Base-by-base conservation (phyloP, 2,113 vertebrate genomes). In the Taxidea taxus region DNA sequence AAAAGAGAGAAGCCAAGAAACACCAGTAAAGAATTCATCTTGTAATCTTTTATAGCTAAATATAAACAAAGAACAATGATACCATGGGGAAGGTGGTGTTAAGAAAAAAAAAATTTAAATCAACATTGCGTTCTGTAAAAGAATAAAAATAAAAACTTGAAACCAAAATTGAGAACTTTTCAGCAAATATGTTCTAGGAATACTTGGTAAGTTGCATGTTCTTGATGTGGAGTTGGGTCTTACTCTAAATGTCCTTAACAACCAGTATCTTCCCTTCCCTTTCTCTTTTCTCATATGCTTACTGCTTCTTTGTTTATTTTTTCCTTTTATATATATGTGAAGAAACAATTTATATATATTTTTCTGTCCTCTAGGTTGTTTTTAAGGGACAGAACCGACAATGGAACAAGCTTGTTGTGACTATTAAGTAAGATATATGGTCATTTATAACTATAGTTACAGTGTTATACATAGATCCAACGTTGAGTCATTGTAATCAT, bases 401-500 rank as follows among this genome's bases (percentile, higher is more conserved):
- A 91, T 87, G 58, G 89, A 94, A 94, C 34, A 89, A 87, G 49
- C 34, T 94, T 88, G n/a, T 91, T 97, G 51, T 42, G 89, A 94
- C 31, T 96, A 47, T 64, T 86, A 60, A 78, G 94, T 86, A 94
- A 97, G 77, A 96, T 97, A 8, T 91, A 68, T 91, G n/a, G 27
- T 37, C 29, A 80, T 93, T 96, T 94, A 75, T 93, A 97, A 93
- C 95, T 96, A 80, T 39, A 37, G 18, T 68, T 68, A 68, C 4
- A 37, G 15, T 93, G 92, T 96, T 92, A 92, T 91, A 92, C 89
- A 54, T 95, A 83, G 47, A 95, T 93, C 42, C 72, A 77, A 44
- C 68, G 94, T 97, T 83, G 85, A 95, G 93, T 87, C 88, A 96
- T 93, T 95, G 86, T 89, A 88, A 94, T 98, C 9, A 0, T 75